Conservation (phyloP, 2,888 invertebrate species). For the Cartodere bifasciata region DNA sequence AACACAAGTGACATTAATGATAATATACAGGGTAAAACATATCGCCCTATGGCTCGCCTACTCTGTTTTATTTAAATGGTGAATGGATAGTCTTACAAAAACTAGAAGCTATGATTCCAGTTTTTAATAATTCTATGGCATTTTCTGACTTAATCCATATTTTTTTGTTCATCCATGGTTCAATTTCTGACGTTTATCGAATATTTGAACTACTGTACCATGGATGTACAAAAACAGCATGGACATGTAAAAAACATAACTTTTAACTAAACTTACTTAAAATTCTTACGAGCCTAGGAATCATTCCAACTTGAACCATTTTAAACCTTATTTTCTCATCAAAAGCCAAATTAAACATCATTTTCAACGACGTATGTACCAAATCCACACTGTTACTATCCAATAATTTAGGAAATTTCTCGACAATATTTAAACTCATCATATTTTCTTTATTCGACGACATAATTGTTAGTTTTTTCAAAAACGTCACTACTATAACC, state of each 20-base stretch:
- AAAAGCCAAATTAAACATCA: conserved; percentile 93
- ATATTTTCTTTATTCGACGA: conserved; percentile 90
- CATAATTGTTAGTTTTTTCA: conserved; percentile 90
- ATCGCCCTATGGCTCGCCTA: no score
- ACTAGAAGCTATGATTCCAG: no score
- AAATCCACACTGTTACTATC: conserved; percentile 49
- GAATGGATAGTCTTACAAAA: no score
- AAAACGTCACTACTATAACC: conserved; percentile 81
- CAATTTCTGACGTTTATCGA: no score
- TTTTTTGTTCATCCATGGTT: no score
- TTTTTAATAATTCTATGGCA: no score
- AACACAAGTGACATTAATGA: no score
- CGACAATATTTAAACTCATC: conserved; percentile 67
- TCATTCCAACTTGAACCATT: conserved; percentile 79
- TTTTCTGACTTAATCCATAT: no score
- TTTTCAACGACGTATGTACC: conserved; percentile 70
- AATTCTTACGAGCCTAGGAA: conserved; percentile 81
- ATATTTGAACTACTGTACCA: no score
- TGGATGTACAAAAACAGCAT: no score
- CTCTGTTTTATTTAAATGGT: no score
- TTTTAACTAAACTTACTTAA: conserved; percentile 48
- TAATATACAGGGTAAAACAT: no score
- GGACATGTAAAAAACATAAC: conserved; percentile 1
- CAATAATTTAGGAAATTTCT: conserved; percentile 72
- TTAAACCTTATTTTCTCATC: conserved; percentile 74